phyloP scores from a whole-genome alignment of 2,797 vertebrate genomes.

The Poeciliopsis infans region DNA sequence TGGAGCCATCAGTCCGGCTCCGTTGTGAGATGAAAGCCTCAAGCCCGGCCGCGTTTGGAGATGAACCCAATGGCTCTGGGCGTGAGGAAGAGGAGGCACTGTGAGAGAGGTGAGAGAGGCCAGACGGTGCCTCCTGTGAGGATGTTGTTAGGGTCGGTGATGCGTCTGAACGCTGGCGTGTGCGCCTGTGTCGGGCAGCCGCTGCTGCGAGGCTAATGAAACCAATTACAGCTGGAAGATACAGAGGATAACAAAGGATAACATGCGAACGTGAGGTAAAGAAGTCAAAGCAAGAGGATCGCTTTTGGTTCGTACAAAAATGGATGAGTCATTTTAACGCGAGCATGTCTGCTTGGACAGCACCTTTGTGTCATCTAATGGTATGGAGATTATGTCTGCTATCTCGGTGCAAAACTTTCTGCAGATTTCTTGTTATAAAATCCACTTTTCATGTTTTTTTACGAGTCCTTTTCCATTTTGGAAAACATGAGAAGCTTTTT shows the following conservation, averaged over 20 bases:
- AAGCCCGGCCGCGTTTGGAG: slow-evolving; percentile 49
- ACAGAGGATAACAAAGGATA: slow-evolving; percentile 14
- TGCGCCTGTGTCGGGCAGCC: slow-evolving; percentile 21
- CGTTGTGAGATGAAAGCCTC: slow-evolving; percentile 56
- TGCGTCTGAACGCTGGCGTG: slow-evolving; percentile 42
- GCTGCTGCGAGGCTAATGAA: slow-evolving; percentile 13
- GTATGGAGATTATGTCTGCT: slow-evolving; percentile 19
- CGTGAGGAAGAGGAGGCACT: slow-evolving; percentile 75
- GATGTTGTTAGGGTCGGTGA: slow-evolving; percentile 48
- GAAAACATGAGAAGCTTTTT: slow-evolving; percentile 1
- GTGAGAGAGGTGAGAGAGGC: slow-evolving; percentile 72
- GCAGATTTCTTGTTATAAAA: background rate
- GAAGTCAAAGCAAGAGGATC: slow-evolving; percentile 40
- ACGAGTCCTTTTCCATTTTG: background rate
- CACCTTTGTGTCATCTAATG: slow-evolving; percentile 47
- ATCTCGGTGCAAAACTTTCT: slow-evolving; percentile 1
- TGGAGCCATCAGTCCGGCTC: slow-evolving; percentile 39
- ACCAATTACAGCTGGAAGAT: slow-evolving; percentile 14
- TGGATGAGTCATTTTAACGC: slow-evolving; percentile 61
- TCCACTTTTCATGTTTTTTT: background rate
- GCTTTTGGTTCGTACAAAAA: slow-evolving; percentile 37
- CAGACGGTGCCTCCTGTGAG: slow-evolving; percentile 49
- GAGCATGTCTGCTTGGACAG: slow-evolving; percentile 34
- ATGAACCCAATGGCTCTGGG: slow-evolving; percentile 67
- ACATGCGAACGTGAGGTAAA: slow-evolving; percentile 36